Percentiles rank a stretch among this genome's conserved stretches.
Evolutionary conservation across 53 echinoderm and acorn worm species (phyloP).

Genomic region (Apostichopus leukothele): DNA sequence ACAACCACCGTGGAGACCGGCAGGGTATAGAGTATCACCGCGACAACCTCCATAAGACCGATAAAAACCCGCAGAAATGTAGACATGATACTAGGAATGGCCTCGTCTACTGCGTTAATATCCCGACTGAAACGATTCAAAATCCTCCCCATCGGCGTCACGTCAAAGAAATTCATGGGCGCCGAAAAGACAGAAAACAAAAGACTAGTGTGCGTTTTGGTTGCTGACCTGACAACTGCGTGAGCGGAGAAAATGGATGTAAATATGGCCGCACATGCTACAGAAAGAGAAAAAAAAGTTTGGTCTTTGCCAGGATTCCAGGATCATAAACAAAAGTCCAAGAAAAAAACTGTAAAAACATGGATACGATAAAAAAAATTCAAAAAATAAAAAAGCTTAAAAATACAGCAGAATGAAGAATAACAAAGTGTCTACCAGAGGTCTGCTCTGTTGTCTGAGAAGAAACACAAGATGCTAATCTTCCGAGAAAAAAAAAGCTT

Average conservation of each 20-base stretch:
- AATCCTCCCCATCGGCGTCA: slow-evolving; percentile 78
- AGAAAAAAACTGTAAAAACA: too few species aligned
- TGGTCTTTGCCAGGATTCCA: too few species aligned
- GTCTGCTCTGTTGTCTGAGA: too few species aligned
- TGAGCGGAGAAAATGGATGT: slow-evolving; percentile 15
- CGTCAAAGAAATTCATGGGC: slow-evolving; percentile 83
- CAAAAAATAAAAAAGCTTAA: too few species aligned
- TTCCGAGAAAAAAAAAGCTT: too few species aligned
- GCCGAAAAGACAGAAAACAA: neutral
- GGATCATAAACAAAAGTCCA: too few species aligned
- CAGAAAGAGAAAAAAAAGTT: neutral
- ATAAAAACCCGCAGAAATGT: slow-evolving; percentile 51
- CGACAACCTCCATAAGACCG: slow-evolving; percentile 46
- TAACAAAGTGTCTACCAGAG: too few species aligned
- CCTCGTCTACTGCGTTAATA: slow-evolving; percentile 60
- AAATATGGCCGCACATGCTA: slow-evolving; percentile 18
- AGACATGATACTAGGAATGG: slow-evolving; percentile 53
- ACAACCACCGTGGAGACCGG: slow-evolving; percentile 51
- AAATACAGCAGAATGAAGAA: too few species aligned
- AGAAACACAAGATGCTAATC: too few species aligned
- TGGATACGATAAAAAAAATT: too few species aligned
- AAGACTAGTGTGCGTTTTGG: neutral
- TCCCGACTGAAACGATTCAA: slow-evolving; percentile 85
- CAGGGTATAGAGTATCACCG: slow-evolving; percentile 48
- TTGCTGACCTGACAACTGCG: slow-evolving; percentile 34